Percentiles rank a stretch among this genome's conserved stretches.
phyloP scores from a whole-genome alignment of 2,888 invertebrate genomes.

The Schizaphis graminum region DNA sequence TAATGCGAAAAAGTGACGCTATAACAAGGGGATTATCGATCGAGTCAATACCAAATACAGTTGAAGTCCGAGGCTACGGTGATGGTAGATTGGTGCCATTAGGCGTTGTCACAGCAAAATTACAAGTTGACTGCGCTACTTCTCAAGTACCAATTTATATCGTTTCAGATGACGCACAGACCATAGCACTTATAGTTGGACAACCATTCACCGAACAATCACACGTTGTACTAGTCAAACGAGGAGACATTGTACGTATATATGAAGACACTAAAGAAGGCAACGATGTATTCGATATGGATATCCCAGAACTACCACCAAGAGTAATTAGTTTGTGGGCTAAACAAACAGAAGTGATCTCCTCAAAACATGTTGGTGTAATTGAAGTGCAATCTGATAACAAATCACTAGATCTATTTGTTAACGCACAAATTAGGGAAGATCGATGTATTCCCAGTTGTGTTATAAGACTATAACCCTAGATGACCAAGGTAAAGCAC shows the following conservation, averaged over 20 bases:
- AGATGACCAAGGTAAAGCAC: background rate
- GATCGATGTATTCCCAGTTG: background rate
- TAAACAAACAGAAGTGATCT: background rate
- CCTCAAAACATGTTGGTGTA: background rate
- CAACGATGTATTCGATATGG: background rate
- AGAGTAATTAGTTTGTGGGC: slow-evolving; percentile 16
- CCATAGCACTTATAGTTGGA: background rate
- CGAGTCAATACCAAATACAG: background rate
- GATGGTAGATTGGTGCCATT: background rate
- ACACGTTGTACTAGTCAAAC: background rate
- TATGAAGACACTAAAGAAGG: background rate
- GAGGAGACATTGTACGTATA: background rate
- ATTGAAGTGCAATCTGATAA: background rate
- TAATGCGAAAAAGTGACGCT: background rate
- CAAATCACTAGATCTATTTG: background rate
- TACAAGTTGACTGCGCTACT: background rate
- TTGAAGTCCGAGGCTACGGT: background rate
- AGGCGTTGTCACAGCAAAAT: background rate
- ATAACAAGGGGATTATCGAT: background rate
- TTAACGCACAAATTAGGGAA: background rate
- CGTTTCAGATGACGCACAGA: slow-evolving; percentile 1
- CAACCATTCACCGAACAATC: background rate
- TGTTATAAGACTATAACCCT: background rate
- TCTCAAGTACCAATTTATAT: background rate
- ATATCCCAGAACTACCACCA: background rate